Evolutionary conservation across 2,888 invertebrate species (phyloP), one percentile per base, ranked within the genome.

Genomic region (Emesis castigata): DNA sequence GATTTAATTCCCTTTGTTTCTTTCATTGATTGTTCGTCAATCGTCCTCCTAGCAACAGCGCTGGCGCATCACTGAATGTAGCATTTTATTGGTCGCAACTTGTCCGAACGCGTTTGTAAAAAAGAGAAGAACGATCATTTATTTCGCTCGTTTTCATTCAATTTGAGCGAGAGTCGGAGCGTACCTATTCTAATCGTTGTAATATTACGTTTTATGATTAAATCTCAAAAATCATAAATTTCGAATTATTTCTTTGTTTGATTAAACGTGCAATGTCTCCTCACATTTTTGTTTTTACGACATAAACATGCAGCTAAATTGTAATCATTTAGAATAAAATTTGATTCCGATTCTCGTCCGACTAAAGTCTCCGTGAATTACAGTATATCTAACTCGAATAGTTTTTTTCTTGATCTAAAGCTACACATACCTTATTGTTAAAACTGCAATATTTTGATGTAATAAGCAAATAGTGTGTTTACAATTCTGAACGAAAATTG

Each of bases 1-100:
- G 58, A 61, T 20, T 61, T 61, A 61, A 20, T 61, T 20, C 58
- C 18, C 58, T 61, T 61, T 61, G 5, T 20, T 61, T 61, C 58
- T 8, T 20, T 61, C 5, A 20, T 61, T 20, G 6, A 20, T 61
- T 20, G 18, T 61, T 20, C 58, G 14, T 20, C 58, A 61, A 18
- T 61, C 58, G 20, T 61, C 20, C 20, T 61, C 20, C 20, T 22
- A 20, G 58, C 6, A 9, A 9, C 20, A 58, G 20, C 20, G 18
- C 18, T 22, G 22, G 9, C 20, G 11, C 26, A 26, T 61, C 22
- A 61, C 61, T 61, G 18, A 58, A 58, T 58, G 6, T 58, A 58
- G 58, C 58, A 3, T 58, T 18, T 18, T 9, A 18, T 58, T 58
- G 16, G 18, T 58, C 18, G 11, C 58, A 58, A 58, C 58, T 58